A percentile compares a stretch with the other conserved stretches of the same genome.
Evolutionary conservation across 2,113 vertebrate genomes (phyloP).

Genomic region (Alectura lathami): DNA sequence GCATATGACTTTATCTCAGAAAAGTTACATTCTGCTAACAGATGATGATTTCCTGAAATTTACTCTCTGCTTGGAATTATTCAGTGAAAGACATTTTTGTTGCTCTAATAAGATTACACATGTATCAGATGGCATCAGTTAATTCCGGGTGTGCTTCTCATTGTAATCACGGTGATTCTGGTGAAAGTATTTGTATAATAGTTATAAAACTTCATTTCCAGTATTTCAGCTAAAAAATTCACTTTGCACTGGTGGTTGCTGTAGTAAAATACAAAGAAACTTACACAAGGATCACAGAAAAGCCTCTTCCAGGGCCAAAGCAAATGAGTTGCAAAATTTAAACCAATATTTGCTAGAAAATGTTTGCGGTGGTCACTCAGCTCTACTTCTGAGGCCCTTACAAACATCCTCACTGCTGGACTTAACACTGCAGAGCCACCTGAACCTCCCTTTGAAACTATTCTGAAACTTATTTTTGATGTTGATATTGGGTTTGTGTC

Average conservation of each 20-base stretch:
- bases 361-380: background rate
- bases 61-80: background rate
- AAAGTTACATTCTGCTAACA: background rate
- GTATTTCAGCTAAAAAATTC: slow-evolving; percentile 3
- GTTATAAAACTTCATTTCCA: background rate
- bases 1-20: background rate
- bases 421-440: background rate
- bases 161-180: background rate
- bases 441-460: background rate
- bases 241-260: background rate
- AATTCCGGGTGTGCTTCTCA: slow-evolving; percentile 38
- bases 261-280: background rate
- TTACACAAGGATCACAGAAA: background rate
- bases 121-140: slow-evolving; percentile 18
- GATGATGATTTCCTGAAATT: background rate
- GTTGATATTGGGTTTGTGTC: background rate
- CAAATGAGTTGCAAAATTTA: slow-evolving; percentile 51
- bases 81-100: background rate
- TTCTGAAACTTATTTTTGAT: background rate
- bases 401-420: background rate
- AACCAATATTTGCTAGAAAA: slow-evolving; percentile 61
- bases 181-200: background rate
- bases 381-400: background rate
- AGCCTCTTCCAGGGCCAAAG: background rate
- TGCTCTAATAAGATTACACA: slow-evolving; percentile 21